A percentile compares a stretch with the other conserved stretches of the same genome.
Conservation (phyloP, 1,140 invertebrate species). For the Drosophila grimshawi region DNA sequence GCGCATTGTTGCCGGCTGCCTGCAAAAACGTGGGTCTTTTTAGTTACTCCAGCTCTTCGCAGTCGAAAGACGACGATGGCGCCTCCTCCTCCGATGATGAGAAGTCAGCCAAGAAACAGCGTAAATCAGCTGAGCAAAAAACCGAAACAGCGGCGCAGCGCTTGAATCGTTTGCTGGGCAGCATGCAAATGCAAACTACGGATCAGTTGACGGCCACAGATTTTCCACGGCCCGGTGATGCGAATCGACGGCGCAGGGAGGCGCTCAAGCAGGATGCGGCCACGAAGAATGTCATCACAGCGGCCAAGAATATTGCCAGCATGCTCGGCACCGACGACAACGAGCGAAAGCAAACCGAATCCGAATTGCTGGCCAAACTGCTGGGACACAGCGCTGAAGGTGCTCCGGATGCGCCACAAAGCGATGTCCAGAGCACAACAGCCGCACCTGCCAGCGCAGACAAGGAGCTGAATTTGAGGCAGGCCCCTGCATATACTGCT, state of each 20-base stretch:
- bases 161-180: constrained; percentile 69
- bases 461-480: constrained; percentile 76
- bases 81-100: constrained; percentile 71
- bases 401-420: constrained; percentile 22
- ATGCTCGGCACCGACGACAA: constrained; percentile 87
- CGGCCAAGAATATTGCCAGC: constrained; percentile 89
- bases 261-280: constrained; percentile 59
- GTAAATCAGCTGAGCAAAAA: constrained; percentile 20
- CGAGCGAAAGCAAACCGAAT: constrained; percentile 88
- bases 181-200: constrained; percentile 73
- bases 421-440: constrained; percentile 8
- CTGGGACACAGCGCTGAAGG: constrained; percentile 85
- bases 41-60: constrained; percentile 47
- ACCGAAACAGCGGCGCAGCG: constrained; percentile 69
- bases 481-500: constrained; percentile 10
- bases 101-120: constrained; percentile 54
- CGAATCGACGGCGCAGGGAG: constrained; percentile 56
- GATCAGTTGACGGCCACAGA: constrained; percentile 47
- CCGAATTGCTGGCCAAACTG: constrained; percentile 90
- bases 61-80: constrained; percentile 69
- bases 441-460: constrained; percentile 17
- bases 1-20: constrained; percentile 54
- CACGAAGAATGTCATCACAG: constrained; percentile 84
- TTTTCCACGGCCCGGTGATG: constrained; percentile 71
- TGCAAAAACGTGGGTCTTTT: constrained; percentile 64